Conservation (phyloP, 2,113 vertebrate species). For the Orcinus orca region DNA sequence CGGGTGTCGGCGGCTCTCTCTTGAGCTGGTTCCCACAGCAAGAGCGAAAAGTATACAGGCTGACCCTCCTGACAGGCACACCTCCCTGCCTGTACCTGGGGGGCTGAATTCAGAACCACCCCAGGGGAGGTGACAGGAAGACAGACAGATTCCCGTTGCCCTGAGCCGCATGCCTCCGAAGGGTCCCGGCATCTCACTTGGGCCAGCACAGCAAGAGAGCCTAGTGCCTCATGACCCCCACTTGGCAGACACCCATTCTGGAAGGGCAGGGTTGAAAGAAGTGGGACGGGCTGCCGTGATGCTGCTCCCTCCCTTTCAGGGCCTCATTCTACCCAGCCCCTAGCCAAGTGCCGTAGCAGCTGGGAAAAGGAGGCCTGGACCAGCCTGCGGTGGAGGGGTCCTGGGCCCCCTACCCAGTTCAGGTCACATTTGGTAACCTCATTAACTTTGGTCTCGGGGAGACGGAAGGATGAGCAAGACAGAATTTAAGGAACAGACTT, state of each 20-base stretch:
- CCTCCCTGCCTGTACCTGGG: neutral
- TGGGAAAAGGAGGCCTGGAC: neutral
- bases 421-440: neutral
- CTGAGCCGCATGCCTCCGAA: neutral
- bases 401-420: neutral
- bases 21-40: neutral
- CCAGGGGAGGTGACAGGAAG: neutral
- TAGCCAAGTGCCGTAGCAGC: neutral
- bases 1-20: neutral
- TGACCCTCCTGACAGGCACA: neutral
- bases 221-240: neutral
- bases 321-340: neutral
- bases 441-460: neutral
- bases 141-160: neutral
- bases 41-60: neutral
- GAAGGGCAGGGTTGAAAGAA: neutral
- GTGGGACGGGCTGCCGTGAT: rapidly evolving
- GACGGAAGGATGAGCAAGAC: neutral
- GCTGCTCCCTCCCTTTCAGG: neutral
- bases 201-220: neutral
- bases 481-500: neutral
- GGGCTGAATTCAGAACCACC: neutral
- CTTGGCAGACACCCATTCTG: neutral
- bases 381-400: neutral
- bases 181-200: neutral